A percentile compares a stretch with the other conserved stretches of the same genome.
Conservation (phyloP, 2,888 invertebrate species). For the Tineola bisselliella region DNA sequence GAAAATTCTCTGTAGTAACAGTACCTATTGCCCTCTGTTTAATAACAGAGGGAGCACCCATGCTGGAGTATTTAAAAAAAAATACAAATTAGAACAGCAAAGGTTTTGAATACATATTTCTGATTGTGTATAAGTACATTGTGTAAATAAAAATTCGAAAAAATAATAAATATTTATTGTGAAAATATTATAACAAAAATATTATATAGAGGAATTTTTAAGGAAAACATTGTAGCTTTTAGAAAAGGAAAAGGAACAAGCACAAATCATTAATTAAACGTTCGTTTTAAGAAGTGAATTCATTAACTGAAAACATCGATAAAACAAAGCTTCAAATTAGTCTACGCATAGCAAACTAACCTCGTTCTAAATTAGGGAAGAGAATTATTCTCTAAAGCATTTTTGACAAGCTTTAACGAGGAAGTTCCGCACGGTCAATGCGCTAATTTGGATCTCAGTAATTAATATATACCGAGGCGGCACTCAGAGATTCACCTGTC, state of each 20-base stretch:
- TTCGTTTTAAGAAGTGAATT: slow-evolving; percentile 17
- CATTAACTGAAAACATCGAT: slow-evolving; percentile 3
- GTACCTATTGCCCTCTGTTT: too few relatives aligned
- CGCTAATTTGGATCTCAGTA: slow-evolving; percentile 39
- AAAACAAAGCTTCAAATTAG: slow-evolving; percentile 8
- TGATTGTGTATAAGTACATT: too few relatives aligned
- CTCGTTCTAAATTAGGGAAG: background rate
- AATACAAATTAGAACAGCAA: too few relatives aligned
- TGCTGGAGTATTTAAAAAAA: too few relatives aligned
- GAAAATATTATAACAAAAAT: background rate
- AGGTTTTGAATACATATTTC: too few relatives aligned
- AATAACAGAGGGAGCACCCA: too few relatives aligned
- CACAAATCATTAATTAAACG: slow-evolving; percentile 22
- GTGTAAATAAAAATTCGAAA: too few relatives aligned
- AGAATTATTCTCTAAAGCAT: slow-evolving; percentile 21
- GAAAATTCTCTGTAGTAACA: too few relatives aligned
- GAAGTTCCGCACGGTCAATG: slow-evolving; percentile 33
- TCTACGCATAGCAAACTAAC: slow-evolving; percentile 1
- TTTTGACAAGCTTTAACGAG: slow-evolving; percentile 14
- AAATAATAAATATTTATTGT: background rate
- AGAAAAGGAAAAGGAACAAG: slow-evolving; percentile 18
- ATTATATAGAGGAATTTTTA: background rate
- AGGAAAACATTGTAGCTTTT: slow-evolving; percentile 15
- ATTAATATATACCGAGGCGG: slow-evolving; percentile 9
- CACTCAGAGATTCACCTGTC: slow-evolving; percentile 1